These are phyloP conservation scores for Nineta flava DNA, from an alignment of 2,888 invertebrate genomes.

Conservation along the genomic window DNA sequence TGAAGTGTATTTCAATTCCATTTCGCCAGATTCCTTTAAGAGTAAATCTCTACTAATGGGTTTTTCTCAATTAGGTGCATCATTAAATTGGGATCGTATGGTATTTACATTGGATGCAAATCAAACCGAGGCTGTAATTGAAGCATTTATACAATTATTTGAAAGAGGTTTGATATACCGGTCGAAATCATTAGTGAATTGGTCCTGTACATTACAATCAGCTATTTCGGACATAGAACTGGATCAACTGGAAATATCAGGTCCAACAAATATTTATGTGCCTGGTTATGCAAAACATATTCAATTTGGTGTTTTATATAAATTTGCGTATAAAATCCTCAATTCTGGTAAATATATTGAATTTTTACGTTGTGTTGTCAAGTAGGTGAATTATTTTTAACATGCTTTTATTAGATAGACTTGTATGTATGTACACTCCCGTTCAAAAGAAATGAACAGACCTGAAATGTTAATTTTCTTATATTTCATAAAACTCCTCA, in stretches of 20 bases:
- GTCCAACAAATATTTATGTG: conserved; percentile 70
- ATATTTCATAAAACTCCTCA: no score
- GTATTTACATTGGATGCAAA: conserved; percentile 95
- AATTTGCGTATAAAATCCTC: conserved; percentile 80
- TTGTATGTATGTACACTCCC: no score
- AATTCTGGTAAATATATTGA: conserved; percentile 25
- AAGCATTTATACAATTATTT: conserved; percentile 85
- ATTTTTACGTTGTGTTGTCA: background rate
- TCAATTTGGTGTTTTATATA: conserved; percentile 84
- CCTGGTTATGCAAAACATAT: conserved; percentile 77
- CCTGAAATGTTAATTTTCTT: no score
- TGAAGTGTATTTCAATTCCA: no score
- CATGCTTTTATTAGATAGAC: no score
- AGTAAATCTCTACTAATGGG: no score
- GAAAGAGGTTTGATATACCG: conserved; percentile 76
- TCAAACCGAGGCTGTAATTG: conserved; percentile 73
- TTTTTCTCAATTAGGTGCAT: conserved; percentile 45
- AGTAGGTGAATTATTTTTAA: no score
- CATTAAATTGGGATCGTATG: conserved; percentile 87
- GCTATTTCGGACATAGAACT: conserved; percentile 99
- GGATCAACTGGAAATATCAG: conserved; percentile 80
- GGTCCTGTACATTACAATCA: conserved; percentile 92
- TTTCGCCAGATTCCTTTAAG: no score
- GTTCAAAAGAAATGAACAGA: no score
- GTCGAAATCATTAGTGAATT: conserved; percentile 89